Base-by-base conservation (phyloP, 1,140 invertebrate genomes). In the Sminthurides bifidus region DNA sequence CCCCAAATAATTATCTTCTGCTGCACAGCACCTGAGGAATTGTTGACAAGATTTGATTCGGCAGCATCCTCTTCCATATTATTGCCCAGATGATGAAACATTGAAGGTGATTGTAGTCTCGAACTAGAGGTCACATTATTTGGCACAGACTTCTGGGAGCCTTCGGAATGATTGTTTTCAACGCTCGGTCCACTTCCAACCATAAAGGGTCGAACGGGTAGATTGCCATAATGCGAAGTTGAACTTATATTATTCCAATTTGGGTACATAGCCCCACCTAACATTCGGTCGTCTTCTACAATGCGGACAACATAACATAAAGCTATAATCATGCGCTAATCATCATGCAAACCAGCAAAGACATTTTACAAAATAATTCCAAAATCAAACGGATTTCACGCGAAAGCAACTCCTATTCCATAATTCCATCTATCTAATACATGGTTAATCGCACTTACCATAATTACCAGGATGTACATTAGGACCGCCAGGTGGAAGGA, bases 401-500 rank as follows among this genome's bases (percentile, higher is more conserved):
- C 26, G 10, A n/a, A 37, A 37, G 31, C 3, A 49, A 8, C 3
- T 27, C n/a, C 21, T n/a, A 35, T 27, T 8, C 10, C 12, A 27
- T 24, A 27, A 24, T 8, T 38, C 5, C 27, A 51, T 33, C 3
- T 35, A 12, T 5, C 31, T 14, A 51, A 17, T 14, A 31, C 5
- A 43, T 10, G 17, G 19, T 8, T 19, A 43, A 19, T 43, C 8
- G 23, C 21, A 44, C 59, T 67, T 71, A 80, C 79, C 78, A 72
- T 81, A 81, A 72, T 78, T 75, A 66, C 80, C 78, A 21, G 65
- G 74, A 54, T 78, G 75, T 37, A 76, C 77, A 54, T 79, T 81
- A 15, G 82, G 79, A 63, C 81, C 80, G 33, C 81, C 77, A 58
- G 82, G 81, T 60, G 83, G 76, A 54, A 80, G 74, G 71, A 84